Evolutionary conservation across 2,888 invertebrate species (phyloP), one percentile per base, ranked within the genome.

Genomic region (Leucophora obtusa): DNA sequence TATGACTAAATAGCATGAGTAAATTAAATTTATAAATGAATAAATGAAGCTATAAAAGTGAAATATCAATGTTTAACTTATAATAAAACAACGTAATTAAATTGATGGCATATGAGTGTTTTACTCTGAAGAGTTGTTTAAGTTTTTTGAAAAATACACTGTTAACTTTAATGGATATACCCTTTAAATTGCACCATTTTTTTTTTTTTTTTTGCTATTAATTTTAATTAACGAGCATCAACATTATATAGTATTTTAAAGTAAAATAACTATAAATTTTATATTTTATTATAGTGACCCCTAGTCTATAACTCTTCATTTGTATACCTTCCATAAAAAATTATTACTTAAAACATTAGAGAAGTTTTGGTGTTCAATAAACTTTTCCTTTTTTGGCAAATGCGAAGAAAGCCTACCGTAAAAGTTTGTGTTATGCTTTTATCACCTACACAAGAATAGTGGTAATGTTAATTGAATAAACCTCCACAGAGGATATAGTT

Each of bases 271-370:
- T 54, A 77, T 71, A 77, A 66, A 71, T 77, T 77, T 71, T 24
- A 47, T 59, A 54, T 59, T 71, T 66, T 60, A 77, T 77, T 77
- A 66, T 53, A 71, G 59, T 66, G 77, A 77, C 65, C 76, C 65
- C 33, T 58, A 11, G 53, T 35, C 56, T 17, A 75, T 69, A 75
- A 69, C 35, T 69, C 68, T 62, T 69, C 68, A 75, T 62, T 69
- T 69, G 10, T 62, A 47, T 38, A 60, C 33, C 54, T 53, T 35
- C 18, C n/a, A n/a, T 59, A 60, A 66, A 62, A 68, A 62, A 35
- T 35, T 69, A 63, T 70, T 51, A 50, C 51, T 2, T 63, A 63
- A 54, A 54, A 24, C 10, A 56, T 72, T 28, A 18, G 10, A 14
- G 7, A 10, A 63, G 14, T 47, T 53, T 15, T 54, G 18, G 18